Percentiles rank a stretch among this genome's conserved stretches.
Evolutionary conservation across 2,797 vertebrate species (phyloP).

Genomic region (Chiloscyllium punctatum): DNA sequence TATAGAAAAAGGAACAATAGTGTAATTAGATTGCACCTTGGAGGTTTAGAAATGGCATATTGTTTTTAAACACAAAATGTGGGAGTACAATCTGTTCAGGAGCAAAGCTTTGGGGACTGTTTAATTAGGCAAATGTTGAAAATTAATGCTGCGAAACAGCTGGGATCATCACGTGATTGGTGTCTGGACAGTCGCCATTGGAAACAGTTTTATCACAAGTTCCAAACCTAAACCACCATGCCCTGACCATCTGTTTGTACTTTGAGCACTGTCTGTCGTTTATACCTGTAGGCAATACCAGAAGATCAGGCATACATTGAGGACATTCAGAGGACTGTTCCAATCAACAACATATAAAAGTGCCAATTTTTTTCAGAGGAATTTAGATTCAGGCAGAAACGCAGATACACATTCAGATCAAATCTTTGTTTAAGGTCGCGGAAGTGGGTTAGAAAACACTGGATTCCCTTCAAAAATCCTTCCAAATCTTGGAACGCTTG

Average conservation of each 20-base stretch:
- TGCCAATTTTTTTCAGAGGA: background rate
- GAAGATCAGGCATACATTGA: background rate
- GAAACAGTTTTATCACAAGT: background rate
- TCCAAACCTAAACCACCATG: background rate
- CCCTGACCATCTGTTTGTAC: background rate
- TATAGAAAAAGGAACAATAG: background rate
- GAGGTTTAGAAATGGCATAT: background rate
- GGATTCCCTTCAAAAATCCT: background rate
- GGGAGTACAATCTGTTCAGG: constrained; percentile 9
- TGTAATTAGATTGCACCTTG: background rate
- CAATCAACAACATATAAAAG: background rate
- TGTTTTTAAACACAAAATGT: background rate
- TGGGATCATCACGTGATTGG: background rate
- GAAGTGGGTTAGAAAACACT: background rate
- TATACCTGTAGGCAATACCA: background rate
- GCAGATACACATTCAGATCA: background rate
- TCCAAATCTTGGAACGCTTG: background rate
- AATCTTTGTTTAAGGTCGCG: background rate
- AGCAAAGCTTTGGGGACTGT: constrained; percentile 1
- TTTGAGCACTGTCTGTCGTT: background rate
- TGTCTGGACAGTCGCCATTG: background rate
- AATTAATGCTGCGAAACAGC: constrained; percentile 23
- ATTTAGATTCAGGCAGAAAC: background rate
- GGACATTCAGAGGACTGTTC: background rate
- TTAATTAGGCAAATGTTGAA: constrained; percentile 15